Conservation (phyloP, 2,113 vertebrate genomes). For the Perccottus glenii region DNA sequence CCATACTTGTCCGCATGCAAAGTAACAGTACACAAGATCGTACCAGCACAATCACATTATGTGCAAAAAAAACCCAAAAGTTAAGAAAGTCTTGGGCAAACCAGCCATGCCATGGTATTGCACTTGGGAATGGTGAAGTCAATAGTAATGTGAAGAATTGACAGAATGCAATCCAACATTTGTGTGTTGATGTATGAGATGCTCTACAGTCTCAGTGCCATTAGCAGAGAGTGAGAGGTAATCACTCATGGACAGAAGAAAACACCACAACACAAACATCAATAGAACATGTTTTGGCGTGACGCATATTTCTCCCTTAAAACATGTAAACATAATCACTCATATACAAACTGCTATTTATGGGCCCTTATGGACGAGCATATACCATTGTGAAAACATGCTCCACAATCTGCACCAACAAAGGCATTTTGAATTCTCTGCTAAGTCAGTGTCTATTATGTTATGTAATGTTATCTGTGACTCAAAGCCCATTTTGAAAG, state of each 20-base stretch:
- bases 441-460: background rate
- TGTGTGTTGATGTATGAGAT: conserved; percentile 32
- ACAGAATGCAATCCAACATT: conserved; percentile 33
- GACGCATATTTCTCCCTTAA: background rate
- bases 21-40: too few relatives aligned
- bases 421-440: background rate
- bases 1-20: too few relatives aligned
- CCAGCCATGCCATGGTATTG: background rate
- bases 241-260: conserved; percentile 35
- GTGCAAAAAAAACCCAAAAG: too few relatives aligned
- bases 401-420: background rate
- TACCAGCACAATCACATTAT: too few relatives aligned
- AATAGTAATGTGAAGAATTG: conserved; percentile 28
- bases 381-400: background rate
- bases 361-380: background rate
- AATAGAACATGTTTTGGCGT: background rate
- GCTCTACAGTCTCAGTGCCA: conserved; percentile 29
- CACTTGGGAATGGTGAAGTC: conserved; percentile 23
- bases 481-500: background rate
- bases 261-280: background rate
- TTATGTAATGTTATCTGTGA: background rate
- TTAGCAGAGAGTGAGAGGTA: conserved; percentile 23
- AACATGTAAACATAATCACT: background rate
- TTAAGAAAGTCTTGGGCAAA: too few relatives aligned
- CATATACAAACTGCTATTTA: background rate